Evolutionary conservation across 2,888 invertebrate species (phyloP).

Genomic region (Syritta pipiens): DNA sequence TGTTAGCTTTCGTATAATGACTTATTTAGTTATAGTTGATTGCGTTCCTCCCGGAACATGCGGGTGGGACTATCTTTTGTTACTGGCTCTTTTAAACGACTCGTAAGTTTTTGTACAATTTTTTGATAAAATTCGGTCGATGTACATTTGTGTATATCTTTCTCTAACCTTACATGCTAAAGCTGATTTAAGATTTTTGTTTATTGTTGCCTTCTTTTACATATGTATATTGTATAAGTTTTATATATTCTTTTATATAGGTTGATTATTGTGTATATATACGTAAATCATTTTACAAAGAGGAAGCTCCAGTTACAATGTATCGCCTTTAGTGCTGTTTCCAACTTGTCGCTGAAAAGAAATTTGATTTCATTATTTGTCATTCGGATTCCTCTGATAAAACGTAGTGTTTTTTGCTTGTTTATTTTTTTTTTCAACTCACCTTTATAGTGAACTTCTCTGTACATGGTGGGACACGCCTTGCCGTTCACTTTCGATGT

Average conservation of each 20-base stretch:
- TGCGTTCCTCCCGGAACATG: conserved; percentile 63
- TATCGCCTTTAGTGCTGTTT: conserved; percentile 84
- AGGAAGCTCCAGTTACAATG: conserved; percentile 66
- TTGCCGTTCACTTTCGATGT: conserved; percentile 87
- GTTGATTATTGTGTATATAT: conserved; percentile 57
- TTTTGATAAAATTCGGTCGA: conserved; percentile 6
- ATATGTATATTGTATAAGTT: conserved; percentile 51
- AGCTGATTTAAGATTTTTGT: conserved; percentile 24
- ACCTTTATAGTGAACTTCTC: conserved; percentile 95
- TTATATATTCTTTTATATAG: conserved; percentile 31
- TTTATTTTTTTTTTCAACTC: no score
- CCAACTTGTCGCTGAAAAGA: conserved; percentile 89
- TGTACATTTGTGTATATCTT: no score
- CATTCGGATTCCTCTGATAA: no score
- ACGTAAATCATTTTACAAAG: conserved; percentile 56
- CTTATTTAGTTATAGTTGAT: no score
- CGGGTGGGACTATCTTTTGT: conserved; percentile 54
- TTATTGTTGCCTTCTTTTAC: neutral
- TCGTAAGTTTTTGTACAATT: conserved; percentile 49
- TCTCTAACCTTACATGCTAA: conserved; percentile 42
- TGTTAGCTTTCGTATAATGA: no score
- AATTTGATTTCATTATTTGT: no score
- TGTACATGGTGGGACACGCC: conserved; percentile 94
- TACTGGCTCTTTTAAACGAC: no score
- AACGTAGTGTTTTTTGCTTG: no score